Evolutionary conservation across 2,797 vertebrate genomes (phyloP).

Genomic region (Poecilia velifera): DNA sequence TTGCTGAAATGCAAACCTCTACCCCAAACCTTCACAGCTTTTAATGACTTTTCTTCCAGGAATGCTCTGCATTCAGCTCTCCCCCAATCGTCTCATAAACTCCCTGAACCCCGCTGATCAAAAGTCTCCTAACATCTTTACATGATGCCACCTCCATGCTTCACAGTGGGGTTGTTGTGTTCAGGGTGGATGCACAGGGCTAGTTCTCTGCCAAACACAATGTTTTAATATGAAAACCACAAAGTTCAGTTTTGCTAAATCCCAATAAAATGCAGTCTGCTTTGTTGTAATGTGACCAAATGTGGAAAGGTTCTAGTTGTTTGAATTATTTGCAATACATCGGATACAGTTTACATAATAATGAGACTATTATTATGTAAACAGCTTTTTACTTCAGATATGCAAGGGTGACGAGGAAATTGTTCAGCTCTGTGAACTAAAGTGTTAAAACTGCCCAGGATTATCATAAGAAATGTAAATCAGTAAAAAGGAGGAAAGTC

Average conservation of each 20-base stretch:
- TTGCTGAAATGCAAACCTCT: neutral
- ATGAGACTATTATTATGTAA: neutral
- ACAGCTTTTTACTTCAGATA: neutral
- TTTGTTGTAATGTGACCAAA: neutral
- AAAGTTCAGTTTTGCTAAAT: neutral
- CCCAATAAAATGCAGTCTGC: neutral
- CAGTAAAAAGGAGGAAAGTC: conserved; percentile 31
- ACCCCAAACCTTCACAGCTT: neutral
- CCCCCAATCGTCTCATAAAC: neutral
- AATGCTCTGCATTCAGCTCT: neutral
- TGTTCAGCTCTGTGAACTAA: neutral
- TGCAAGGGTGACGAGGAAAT: neutral
- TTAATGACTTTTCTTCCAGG: neutral
- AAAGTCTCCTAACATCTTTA: neutral
- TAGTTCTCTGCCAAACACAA: neutral
- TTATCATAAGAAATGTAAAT: neutral
- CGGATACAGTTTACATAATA: neutral
- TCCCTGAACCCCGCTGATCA: neutral
- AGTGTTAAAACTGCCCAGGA: neutral
- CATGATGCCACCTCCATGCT: neutral
- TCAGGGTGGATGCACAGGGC: neutral
- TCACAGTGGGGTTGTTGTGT: neutral
- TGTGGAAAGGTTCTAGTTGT: neutral
- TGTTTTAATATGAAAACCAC: neutral
- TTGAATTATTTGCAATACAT: neutral